phyloP scores from a whole-genome alignment of 2,113 vertebrate species.

The Alexandromys fortis region DNA sequence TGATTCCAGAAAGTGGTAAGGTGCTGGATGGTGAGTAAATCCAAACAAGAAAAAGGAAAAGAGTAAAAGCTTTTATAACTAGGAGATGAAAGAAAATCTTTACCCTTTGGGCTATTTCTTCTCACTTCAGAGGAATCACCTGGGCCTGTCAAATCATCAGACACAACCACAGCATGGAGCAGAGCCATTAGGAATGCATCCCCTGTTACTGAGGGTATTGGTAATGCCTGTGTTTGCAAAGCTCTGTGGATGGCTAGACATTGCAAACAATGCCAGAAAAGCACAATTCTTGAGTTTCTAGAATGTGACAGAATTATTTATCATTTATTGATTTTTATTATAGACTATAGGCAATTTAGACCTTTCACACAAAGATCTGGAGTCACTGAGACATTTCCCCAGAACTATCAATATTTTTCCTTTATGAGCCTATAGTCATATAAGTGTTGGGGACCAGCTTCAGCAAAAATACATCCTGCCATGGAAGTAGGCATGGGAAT shows the following conservation, averaged over 20 bases:
- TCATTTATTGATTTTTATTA: slow-evolving; percentile 17
- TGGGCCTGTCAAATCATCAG: slow-evolving; percentile 19
- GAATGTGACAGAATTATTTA: neutral
- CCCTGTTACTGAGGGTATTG: neutral
- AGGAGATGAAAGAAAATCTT: slow-evolving; percentile 60
- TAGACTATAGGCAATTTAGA: neutral
- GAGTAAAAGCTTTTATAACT: slow-evolving; percentile 38
- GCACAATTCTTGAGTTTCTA: neutral
- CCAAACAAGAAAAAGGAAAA: slow-evolving; percentile 16
- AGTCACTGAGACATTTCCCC: neutral
- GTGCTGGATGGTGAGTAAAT: slow-evolving; percentile 48
- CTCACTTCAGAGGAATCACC: slow-evolving; percentile 42
- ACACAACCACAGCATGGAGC: neutral
- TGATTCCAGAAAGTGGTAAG: slow-evolving; percentile 9
- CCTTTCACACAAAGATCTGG: neutral
- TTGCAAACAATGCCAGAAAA: neutral
- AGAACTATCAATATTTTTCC: neutral
- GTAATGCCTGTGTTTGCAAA: neutral
- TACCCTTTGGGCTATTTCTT: slow-evolving; percentile 48
- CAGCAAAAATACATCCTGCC: too few relatives aligned
- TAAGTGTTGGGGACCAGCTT: too few relatives aligned
- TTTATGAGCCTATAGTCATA: neutral
- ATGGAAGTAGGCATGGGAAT: too few relatives aligned
- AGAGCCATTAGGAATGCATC: slow-evolving; percentile 19
- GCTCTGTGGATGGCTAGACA: neutral